phyloP scores from a whole-genome alignment of 2,113 vertebrate genomes.

The Eclectus roratus region DNA sequence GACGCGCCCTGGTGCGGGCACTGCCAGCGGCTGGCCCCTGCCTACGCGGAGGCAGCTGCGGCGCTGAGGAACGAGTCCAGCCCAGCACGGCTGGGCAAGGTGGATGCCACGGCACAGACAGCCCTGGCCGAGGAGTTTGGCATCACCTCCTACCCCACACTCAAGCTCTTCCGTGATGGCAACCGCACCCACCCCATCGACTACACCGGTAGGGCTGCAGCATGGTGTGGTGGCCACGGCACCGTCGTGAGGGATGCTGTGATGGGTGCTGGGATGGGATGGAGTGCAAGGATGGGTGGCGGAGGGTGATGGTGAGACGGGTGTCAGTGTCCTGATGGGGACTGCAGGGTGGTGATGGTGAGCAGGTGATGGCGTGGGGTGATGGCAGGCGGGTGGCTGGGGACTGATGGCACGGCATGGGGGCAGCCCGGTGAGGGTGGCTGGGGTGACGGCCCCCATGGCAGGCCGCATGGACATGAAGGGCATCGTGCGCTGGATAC shows the following conservation, averaged over 20 bases:
- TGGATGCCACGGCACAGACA: constrained; percentile 78
- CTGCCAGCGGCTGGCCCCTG: constrained; percentile 82
- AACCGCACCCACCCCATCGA: constrained; percentile 77
- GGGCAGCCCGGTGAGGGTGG: background rate
- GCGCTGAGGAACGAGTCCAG: constrained; percentile 71
- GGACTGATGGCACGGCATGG: background rate
- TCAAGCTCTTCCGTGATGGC: constrained; percentile 84
- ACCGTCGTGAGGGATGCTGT: rapidly evolving
- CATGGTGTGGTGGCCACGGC: rapidly evolving
- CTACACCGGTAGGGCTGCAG: constrained; percentile 70
- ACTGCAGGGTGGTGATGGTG: background rate
- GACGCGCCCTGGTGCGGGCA: constrained; percentile 90
- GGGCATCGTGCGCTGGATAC: constrained; percentile 84
- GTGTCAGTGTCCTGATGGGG: no score
- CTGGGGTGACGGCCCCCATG: rapidly evolving
- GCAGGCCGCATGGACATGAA: constrained; percentile 22
- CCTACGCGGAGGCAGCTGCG: constrained; percentile 77
- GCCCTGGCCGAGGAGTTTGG: constrained; percentile 81
- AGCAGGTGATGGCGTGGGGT: background rate
- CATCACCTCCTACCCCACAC: constrained; percentile 76
- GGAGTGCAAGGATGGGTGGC: background rate
- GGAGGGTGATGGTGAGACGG: background rate
- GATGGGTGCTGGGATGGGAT: rapidly evolving
- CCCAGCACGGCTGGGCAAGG: constrained; percentile 79
- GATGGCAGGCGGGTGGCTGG: rapidly evolving